Evolutionary conservation across 2,113 vertebrate species (phyloP), one percentile per base, ranked within the genome.

Genomic region (Salvelinus fontinalis): DNA sequence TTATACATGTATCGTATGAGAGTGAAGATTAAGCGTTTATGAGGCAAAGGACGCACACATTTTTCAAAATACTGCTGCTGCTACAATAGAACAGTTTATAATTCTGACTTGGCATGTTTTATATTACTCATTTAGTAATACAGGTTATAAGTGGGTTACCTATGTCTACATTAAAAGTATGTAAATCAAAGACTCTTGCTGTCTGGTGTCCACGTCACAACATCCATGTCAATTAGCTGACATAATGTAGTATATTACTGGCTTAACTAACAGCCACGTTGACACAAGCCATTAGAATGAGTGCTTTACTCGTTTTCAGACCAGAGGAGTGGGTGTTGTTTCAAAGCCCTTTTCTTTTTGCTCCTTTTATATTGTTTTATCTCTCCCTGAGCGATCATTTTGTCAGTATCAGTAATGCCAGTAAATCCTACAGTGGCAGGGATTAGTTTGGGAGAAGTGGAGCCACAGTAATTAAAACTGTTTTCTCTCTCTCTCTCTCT

Each of bases 401-500:
- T 89, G 89, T 90, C 88, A 85, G 88, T 86, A 89, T 88, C 85
- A 80, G 83, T 87, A 86, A 88, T 87, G 90, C 81, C 81, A 86
- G 87, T 89, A 88, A 89, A 90, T 90, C 88, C 88, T 79, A 85
- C 87, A n/a, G 79, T 85, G 84, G 88, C 87, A 86, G 84, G 89
- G 90, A 92, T 92, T 88, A 91, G 86, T 85, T 73, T 78, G 76
- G 11, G 81, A 87, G 89, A 86, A 89, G 82, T 81, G 84, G 83
- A 80, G 84, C 87, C 76, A 87, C 88, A 86, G 84, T 91, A 90
- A 92, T 92, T 92, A 91, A 92, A 89, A 90, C 89, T 87, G 86
- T 84, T 87, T 39, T 83, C 85, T 90, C 81, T 76, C 80, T 77
- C 60, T 70, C 71, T 68, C 31, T 12, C 18, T 48, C 9, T 22